These are phyloP conservation scores for Dynastes tityus DNA, from an alignment of 2,888 invertebrate genomes.

Conservation along the genomic window DNA sequence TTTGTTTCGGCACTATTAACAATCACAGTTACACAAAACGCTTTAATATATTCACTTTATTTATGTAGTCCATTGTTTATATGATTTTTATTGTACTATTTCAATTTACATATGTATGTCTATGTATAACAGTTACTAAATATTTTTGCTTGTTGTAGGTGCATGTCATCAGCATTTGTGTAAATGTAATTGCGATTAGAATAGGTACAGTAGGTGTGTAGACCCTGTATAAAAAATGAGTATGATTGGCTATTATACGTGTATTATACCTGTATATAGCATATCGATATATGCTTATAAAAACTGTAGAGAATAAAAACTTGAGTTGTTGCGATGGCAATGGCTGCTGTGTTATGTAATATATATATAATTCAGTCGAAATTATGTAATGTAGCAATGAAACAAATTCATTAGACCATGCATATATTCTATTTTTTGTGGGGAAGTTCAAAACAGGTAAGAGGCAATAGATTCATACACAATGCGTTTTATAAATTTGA, in stretches of 20 bases:
- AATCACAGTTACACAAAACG: constrained; percentile 34
- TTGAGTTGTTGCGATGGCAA: constrained; percentile 28
- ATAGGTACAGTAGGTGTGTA: constrained; percentile 61
- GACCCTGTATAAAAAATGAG: constrained; percentile 59
- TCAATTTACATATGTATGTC: not conserved
- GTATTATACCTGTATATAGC: constrained; percentile 44
- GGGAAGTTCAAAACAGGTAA: too few species aligned
- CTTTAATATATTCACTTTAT: not conserved
- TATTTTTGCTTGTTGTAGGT: not conserved
- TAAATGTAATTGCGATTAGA: constrained; percentile 28
- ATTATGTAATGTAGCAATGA: constrained; percentile 31
- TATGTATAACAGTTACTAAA: not conserved
- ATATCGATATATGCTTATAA: constrained; percentile 49
- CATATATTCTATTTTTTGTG: not conserved
- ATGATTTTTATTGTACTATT: not conserved
- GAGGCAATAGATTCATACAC: not conserved
- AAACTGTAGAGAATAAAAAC: constrained; percentile 49
- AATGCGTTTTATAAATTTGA: constrained; percentile 20
- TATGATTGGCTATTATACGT: constrained; percentile 44
- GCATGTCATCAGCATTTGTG: constrained; percentile 5
- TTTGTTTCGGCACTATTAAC: constrained; percentile 40
- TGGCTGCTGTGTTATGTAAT: constrained; percentile 45
- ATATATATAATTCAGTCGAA: constrained; percentile 48
- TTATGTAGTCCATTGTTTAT: not conserved
- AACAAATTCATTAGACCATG: constrained; percentile 2